These are phyloP conservation scores for Platichthys flesus DNA, from an alignment of 2,113 vertebrate species.

Conservation along the genomic window DNA sequence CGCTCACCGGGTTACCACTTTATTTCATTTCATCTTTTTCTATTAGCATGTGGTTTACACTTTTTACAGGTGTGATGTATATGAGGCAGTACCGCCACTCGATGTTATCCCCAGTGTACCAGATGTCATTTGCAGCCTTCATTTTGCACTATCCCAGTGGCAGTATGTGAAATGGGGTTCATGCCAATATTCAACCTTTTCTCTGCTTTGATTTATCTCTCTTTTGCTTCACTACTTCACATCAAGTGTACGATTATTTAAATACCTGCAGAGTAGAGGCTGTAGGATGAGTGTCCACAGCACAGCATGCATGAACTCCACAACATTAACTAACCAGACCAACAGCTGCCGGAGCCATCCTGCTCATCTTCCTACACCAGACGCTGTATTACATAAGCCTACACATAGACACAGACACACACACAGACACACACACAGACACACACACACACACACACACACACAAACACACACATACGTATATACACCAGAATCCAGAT, in stretches of 20 bases:
- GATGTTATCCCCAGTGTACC: slow-evolving; percentile 16
- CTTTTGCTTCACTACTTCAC: slow-evolving; percentile 6
- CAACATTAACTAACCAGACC: slow-evolving; percentile 41
- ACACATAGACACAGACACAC: slow-evolving; percentile 7
- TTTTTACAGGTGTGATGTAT: neutral
- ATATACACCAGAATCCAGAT: slow-evolving; percentile 36
- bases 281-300: neutral
- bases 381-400: slow-evolving; percentile 37
- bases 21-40: slow-evolving; percentile 5
- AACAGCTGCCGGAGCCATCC: slow-evolving; percentile 21
- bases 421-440: neutral
- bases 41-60: slow-evolving; percentile 24
- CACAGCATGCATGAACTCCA: slow-evolving; percentile 28
- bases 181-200: slow-evolving; percentile 40
- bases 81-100: neutral
- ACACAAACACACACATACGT: neutral
- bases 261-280: slow-evolving; percentile 27
- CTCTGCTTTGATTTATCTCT: slow-evolving; percentile 24
- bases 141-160: slow-evolving; percentile 12
- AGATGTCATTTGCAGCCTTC: slow-evolving; percentile 32
- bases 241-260: slow-evolving; percentile 16
- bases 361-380: slow-evolving; percentile 35
- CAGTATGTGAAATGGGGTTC: slow-evolving; percentile 36
- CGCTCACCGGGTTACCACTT: slow-evolving; percentile 12
- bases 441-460: no score